Base-by-base conservation (phyloP, 1,140 invertebrate species). In the Cotesia glomerata region DNA sequence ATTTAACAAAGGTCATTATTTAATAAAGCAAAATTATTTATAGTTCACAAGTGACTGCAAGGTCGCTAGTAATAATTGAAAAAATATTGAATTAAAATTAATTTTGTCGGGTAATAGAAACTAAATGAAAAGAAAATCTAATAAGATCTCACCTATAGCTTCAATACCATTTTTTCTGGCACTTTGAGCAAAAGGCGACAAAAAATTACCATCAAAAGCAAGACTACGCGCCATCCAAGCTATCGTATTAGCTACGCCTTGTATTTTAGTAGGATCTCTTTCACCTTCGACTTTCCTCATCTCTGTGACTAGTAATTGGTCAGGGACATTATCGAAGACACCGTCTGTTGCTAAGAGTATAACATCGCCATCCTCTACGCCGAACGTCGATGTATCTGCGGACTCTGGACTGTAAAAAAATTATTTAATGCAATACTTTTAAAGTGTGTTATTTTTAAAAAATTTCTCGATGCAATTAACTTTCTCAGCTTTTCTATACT, bases 241-340 rank as follows among this genome's bases (percentile, higher is more conserved):
- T 85, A 99, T 95, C 52, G 94, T 92, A 87, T 98, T 98, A 68
- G 97, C 98, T 73, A 95, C 94, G 75, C 92, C 92, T 87, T 98
- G 96, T 74, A 98, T 88, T 76, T 91, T 89, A 56, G 90, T 89
- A 54, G 93, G 90, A 87, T 95, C 92, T 35, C 88, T 88, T 79
- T 92, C 92, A 5, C 92, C 92, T 80, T 92, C 90, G 67, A 91
- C 82, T 86, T 92, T 92, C 45, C 89, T 85, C 84, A 97, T 90
- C 87, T 96, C 93, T 13, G 92, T 91, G 67, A 97, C 86, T 78
- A 99, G 91, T 80, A 97, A 89, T 72, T 93, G 91, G 78, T 98
- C 95, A 72, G 95, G 96, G 77, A 99, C 92, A 88, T 99, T 99
- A 88, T 99, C 98, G 88, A 99, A 99, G 18, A 99, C 95, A 58